Base-by-base conservation (phyloP, 2,888 invertebrate species). In the Byasa hedistus region DNA sequence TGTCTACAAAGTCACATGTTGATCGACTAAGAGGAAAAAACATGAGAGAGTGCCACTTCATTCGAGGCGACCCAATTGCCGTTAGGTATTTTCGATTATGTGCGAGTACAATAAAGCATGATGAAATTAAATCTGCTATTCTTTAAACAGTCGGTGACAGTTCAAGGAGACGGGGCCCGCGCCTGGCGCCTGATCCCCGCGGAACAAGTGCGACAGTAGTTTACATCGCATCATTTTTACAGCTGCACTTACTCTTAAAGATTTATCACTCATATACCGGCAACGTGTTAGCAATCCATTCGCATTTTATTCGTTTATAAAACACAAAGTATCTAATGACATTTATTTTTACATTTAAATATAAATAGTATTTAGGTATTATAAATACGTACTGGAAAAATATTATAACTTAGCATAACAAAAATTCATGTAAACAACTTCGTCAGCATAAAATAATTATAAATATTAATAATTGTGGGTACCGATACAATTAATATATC, bases 221-320 rank as follows among this genome's bases (percentile, higher is more conserved):
- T 76, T 71, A 32, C 79, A 82, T 79, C 82, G 81, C 79, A 85
- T 86, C 79, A 85, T 85, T 87, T 87, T 86, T 84, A 87, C 89
- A 89, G 87, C 87, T 88, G 88, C 83, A 80, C 72, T 75, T 73
- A 73, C 75, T 71, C 78, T 57, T 69, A 60, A 69, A 75, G 76
- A 78, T 76, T 83, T 79, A 81, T 77, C 74, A 74, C 71, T 74
- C 76, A 80, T 83, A 83, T 80, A 79, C 79, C 76, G 69, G 22
- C 73, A 74, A 76, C 75, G 75, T 72, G 70, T 71, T 60, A 59
- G 64, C 57, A 71, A 70, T 71, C 70, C 54, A 22, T 63, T 59
- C 60, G 61, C 58, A 64, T 65, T 66, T 65, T 65, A 62, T 51
- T 39, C 32, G 8, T 32, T 32, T 32, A 32, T 32, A 8, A 10